Evolutionary conservation across 2,888 invertebrate genomes (phyloP).

Genomic region (Nemoura dubitans): DNA sequence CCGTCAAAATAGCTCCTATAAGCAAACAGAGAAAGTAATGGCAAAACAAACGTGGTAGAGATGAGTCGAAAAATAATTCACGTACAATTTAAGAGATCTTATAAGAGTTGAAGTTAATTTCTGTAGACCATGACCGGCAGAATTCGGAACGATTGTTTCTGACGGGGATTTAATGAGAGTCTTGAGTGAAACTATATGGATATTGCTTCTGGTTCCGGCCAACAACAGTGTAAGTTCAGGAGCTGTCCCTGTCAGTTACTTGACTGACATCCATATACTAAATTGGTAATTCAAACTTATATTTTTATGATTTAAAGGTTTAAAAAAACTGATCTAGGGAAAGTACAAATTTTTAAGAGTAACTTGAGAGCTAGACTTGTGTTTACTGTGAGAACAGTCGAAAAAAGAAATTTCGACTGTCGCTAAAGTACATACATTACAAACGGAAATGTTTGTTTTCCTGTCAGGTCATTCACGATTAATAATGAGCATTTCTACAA

Average conservation of each 20-base stretch:
- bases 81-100: background rate
- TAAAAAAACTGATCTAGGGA: background rate
- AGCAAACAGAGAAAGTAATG: slow-evolving; percentile 17
- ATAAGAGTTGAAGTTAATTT: background rate
- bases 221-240: background rate
- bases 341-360: background rate
- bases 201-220: background rate
- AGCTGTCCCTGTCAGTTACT: background rate
- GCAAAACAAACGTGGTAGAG: background rate
- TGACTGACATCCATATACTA: background rate
- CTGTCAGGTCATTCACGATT: background rate
- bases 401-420: background rate
- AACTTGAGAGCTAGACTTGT: background rate
- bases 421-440: background rate
- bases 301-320: background rate
- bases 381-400: background rate
- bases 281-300: background rate
- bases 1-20: slow-evolving; percentile 10
- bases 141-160: background rate
- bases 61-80: background rate
- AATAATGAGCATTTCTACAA: background rate
- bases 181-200: background rate
- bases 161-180: background rate
- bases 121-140: background rate
- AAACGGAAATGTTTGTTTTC: background rate